phyloP scores from a whole-genome alignment of 2,888 invertebrate genomes.

The Melieria crassipennis region DNA sequence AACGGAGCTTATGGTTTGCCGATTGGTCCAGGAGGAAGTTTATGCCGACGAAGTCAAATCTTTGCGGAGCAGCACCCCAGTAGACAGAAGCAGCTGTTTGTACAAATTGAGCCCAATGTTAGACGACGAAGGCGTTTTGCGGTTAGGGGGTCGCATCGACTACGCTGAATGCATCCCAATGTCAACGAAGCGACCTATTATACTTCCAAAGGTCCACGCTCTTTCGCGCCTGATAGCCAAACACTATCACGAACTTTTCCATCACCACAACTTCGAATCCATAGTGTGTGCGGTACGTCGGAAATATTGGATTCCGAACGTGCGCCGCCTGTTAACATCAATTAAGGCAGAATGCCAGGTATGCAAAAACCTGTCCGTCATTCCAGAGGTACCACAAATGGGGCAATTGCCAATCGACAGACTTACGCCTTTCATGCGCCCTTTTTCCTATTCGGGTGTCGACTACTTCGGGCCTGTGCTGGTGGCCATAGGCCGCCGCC shows the following conservation, averaged over 20 bases:
- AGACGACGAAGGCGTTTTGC: background rate
- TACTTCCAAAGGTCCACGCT: background rate
- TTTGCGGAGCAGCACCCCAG: background rate
- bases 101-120: background rate
- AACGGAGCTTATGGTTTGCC: background rate
- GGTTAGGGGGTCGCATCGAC: background rate
- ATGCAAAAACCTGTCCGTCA: no score
- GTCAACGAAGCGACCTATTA: conserved; percentile 1
- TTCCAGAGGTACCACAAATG: conserved; percentile 42
- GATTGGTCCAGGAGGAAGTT: background rate
- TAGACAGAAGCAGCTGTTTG: background rate
- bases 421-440: conserved; percentile 37
- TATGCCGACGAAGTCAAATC: background rate
- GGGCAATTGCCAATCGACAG: conserved; percentile 40
- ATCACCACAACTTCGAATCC: background rate
- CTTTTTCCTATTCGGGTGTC: conserved; percentile 41
- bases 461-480: conserved; percentile 7
- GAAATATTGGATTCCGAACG: conserved; percentile 8
- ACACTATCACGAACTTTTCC: background rate
- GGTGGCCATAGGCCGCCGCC: conserved; percentile 7
- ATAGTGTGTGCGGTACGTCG: background rate
- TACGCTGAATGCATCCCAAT: background rate
- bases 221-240: background rate
- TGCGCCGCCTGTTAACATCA: conserved; percentile 22
- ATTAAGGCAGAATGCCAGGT: conserved; percentile 25